Conservation (phyloP, 2,797 vertebrate genomes). For the Melanotaenia maccullochi region DNA sequence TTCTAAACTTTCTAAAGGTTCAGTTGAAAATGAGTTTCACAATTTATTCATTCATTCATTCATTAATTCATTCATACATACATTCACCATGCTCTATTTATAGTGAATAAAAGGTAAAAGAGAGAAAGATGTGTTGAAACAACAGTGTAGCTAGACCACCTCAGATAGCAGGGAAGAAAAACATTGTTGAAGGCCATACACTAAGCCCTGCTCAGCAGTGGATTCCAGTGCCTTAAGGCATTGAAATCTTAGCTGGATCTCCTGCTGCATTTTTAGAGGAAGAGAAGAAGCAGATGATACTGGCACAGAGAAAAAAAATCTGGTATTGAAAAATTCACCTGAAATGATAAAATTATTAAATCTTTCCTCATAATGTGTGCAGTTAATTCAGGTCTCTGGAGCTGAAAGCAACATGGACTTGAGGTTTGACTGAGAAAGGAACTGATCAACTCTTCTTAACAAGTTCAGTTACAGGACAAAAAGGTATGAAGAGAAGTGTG, state of each 20-base stretch:
- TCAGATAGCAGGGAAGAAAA: slow-evolving; percentile 33
- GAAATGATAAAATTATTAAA: slow-evolving; percentile 39
- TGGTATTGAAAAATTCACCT: slow-evolving; percentile 3
- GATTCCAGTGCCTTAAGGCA: slow-evolving; percentile 42
- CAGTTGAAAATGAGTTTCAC: not conserved
- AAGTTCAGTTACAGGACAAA: not conserved
- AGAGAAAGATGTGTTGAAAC: slow-evolving; percentile 4
- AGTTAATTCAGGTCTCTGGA: not conserved
- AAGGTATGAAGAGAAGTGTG: slow-evolving; percentile 8
- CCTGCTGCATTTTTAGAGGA: slow-evolving; percentile 43
- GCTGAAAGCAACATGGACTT: not conserved
- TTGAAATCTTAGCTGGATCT: slow-evolving; percentile 28
- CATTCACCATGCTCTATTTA: not conserved
- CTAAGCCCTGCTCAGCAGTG: slow-evolving; percentile 27
- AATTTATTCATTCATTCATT: too few relatives aligned
- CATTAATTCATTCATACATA: too few relatives aligned
- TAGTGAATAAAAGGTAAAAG: slow-evolving; percentile 7
- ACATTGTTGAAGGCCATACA: slow-evolving; percentile 22
- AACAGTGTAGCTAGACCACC: slow-evolving; percentile 40
- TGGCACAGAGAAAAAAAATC: slow-evolving; percentile 19
- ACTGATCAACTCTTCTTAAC: slow-evolving; percentile 3
- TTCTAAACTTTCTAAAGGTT: not conserved
- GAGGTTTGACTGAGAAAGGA: not conserved
- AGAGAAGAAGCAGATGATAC: slow-evolving; percentile 21
- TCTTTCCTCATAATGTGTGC: not conserved